These are phyloP conservation scores for Fragum fragum DNA, from an alignment of 2,888 invertebrate species.

Conservation along the genomic window DNA sequence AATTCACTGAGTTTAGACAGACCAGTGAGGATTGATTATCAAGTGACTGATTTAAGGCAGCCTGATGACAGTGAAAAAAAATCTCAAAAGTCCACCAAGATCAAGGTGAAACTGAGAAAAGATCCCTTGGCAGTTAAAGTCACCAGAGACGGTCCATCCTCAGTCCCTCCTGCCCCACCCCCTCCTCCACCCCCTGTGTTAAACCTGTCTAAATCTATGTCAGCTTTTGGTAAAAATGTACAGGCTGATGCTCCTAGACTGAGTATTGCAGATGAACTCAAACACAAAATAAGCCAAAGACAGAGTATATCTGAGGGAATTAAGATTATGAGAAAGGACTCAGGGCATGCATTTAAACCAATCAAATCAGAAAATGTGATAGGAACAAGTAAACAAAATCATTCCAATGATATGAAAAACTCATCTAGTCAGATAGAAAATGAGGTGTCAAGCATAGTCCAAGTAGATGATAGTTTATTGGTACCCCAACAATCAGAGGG, in stretches of 20 bases:
- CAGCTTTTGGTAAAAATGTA: slow-evolving; percentile 37
- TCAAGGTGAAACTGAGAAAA: slow-evolving; percentile 57
- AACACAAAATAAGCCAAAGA: slow-evolving; percentile 37
- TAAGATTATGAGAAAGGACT: slow-evolving; percentile 19
- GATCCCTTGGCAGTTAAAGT: slow-evolving; percentile 51
- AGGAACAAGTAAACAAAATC: not conserved
- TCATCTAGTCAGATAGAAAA: not conserved
- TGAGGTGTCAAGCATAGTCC: not conserved
- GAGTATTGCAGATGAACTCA: slow-evolving; percentile 65
- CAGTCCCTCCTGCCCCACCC: slow-evolving; percentile 69
- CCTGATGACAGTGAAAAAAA: not conserved
- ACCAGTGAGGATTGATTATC: not conserved
- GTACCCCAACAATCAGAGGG: slow-evolving; percentile 61
- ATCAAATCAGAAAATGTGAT: slow-evolving; percentile 29
- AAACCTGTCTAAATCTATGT: slow-evolving; percentile 27
- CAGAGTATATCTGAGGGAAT: slow-evolving; percentile 59
- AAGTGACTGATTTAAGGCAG: too few relatives aligned
- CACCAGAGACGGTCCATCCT: slow-evolving; percentile 38
- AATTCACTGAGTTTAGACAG: not conserved
- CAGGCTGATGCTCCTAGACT: slow-evolving; percentile 37
- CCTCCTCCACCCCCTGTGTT: slow-evolving; percentile 56
- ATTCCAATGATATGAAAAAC: not conserved
- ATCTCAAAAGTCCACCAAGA: slow-evolving; percentile 14
- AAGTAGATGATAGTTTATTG: slow-evolving; percentile 22
- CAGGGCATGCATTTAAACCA: slow-evolving; percentile 10